Base-by-base conservation (phyloP, 2,888 invertebrate species). In the Hydraecia micacea region DNA sequence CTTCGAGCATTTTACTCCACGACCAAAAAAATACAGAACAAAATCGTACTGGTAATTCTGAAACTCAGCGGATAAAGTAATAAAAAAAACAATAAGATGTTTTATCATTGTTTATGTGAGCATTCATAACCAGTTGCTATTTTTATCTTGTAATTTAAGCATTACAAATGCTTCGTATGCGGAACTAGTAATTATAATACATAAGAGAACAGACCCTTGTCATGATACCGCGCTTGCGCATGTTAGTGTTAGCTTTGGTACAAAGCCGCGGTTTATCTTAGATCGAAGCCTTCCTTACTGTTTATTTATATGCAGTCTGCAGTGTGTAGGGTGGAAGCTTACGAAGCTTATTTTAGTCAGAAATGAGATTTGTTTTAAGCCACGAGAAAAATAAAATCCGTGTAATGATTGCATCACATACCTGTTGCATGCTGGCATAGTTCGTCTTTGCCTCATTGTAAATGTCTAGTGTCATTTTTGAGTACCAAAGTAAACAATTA, bases 161-260 rank as follows among this genome's bases (percentile, higher is more conserved):
- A 80, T 18, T 67, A 76, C 63, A 74, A 70, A 73, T 67, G 71
- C 74, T 75, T 73, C 62, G 28, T 77, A 76, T 69, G 76, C 77
- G 76, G 80, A 87, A 80, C 73, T 75, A 39, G 73, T 71, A 52
- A 71, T 81, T 76, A 68, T 68, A 75, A 80, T 72, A 74, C 77
- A 69, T 74, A 75, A 71, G 74, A 78, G 75, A 73, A 73, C 62
- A 55, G 46, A 75, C 55, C 65, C 71, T 73, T 80, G 75, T 69
- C 75, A 78, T 55, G 70, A 81, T 76, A 73, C 65, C 28, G 76
- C 52, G 52, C 55, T 36, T 25, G 80, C 49, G 70, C 77, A 72
- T 73, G 69, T 78, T 66, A 13, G 46, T n/a, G 36, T 46, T 66
- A 63, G 63, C 36, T 74, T 68, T 65, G 71, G 13, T 71, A 74